Evolutionary conservation across 2,113 vertebrate genomes (phyloP).

Genomic region (Cercocebus atys): DNA sequence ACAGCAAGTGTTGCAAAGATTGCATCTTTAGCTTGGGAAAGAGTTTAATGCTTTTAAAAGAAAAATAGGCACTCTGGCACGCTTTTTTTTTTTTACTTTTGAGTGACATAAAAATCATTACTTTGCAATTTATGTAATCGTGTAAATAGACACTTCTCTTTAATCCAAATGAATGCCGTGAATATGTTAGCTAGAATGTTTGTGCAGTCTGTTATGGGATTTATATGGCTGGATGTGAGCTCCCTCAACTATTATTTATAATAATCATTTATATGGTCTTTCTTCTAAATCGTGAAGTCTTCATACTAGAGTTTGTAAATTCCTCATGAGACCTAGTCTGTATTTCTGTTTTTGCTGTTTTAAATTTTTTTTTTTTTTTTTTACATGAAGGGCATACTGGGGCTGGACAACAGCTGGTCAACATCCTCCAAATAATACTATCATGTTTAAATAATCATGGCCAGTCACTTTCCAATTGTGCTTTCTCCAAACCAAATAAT

Average conservation of each 20-base stretch:
- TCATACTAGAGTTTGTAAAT: background rate
- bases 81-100: background rate
- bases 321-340: constrained; percentile 37
- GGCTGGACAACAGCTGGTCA: constrained; percentile 54
- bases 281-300: constrained; percentile 15
- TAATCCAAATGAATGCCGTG: background rate
- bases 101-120: constrained; percentile 15
- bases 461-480: background rate
- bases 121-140: constrained; percentile 31
- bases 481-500: constrained; percentile 69
- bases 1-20: background rate
- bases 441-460: constrained; percentile 50
- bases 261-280: background rate
- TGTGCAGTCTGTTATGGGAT: background rate
- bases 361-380: constrained; percentile 10
- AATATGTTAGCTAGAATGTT: background rate
- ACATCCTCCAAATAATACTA: constrained; percentile 43
- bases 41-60: constrained; percentile 29
- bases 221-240: background rate
- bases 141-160: background rate
- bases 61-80: background rate
- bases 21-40: background rate
- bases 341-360: constrained; percentile 48
- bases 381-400: background rate
- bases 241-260: constrained; percentile 22